A percentile compares a stretch with the other conserved stretches of the same genome.
phyloP scores from a whole-genome alignment of 2,888 invertebrate species.

The Phyllotreta striolata region DNA sequence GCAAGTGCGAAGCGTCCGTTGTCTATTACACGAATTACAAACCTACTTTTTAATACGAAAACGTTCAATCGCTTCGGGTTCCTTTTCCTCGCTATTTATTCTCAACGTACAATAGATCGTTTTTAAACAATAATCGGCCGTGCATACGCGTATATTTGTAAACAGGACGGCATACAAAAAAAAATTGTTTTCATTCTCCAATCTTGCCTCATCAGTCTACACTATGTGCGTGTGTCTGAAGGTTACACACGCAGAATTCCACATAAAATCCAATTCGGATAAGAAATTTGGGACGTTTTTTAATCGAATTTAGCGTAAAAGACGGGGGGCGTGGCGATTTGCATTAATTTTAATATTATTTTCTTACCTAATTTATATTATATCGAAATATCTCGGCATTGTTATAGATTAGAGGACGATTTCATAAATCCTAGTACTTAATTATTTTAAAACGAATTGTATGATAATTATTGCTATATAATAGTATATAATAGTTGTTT shows the following conservation, averaged over 20 bases:
- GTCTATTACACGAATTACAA: constrained; percentile 44
- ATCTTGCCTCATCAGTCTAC: no score
- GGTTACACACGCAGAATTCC: constrained; percentile 33
- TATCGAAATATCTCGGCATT: neutral
- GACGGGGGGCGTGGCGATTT: constrained; percentile 48
- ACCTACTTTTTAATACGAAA: constrained; percentile 27
- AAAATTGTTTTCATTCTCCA: no score
- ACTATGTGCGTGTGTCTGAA: neutral
- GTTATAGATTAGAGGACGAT: no score
- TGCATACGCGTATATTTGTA: no score
- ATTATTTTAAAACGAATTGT: neutral
- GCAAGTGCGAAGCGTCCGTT: constrained; percentile 55
- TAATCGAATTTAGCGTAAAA: constrained; percentile 37
- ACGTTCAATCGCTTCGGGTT: constrained; percentile 42
- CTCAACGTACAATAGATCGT: no score
- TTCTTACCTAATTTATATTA: neutral
- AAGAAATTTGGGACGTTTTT: constrained; percentile 11
- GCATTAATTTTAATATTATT: constrained; percentile 2
- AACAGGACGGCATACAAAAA: no score
- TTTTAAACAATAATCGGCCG: no score
- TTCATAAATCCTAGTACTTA: neutral
- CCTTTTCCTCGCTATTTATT: constrained; percentile 19
- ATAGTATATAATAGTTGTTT: neutral
- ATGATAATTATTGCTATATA: neutral
- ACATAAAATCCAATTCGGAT: constrained; percentile 7